phyloP scores from a whole-genome alignment of 2,888 invertebrate species.

The Allolobophora icterica region DNA sequence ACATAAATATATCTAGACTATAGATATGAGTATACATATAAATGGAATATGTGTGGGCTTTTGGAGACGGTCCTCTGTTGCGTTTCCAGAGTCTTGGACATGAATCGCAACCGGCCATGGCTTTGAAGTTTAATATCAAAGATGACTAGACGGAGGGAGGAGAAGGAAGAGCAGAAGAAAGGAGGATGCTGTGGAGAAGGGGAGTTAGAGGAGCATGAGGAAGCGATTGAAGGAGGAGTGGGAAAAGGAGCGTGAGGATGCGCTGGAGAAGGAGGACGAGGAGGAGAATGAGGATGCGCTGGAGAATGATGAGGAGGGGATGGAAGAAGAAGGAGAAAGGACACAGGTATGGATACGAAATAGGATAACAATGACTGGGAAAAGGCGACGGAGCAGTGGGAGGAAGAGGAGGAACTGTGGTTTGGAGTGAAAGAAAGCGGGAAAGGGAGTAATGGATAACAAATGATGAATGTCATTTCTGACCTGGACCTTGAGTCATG shows the following conservation, averaged over 20 bases:
- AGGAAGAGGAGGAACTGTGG: not conserved
- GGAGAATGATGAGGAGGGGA: not conserved
- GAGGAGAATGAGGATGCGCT: not conserved
- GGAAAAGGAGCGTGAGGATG: too few relatives aligned
- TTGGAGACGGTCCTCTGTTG: not conserved
- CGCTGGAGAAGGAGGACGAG: not conserved
- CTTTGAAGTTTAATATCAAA: slow-evolving; percentile 1
- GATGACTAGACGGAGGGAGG: slow-evolving; percentile 2
- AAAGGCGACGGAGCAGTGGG: not conserved
- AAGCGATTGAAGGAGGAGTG: not conserved
- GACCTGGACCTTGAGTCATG: too few relatives aligned
- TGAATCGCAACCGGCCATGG: too few relatives aligned
- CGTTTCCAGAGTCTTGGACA: not conserved
- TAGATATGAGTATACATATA: too few relatives aligned
- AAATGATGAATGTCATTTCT: not conserved
- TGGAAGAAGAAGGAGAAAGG: not conserved
- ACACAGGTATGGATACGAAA: too few relatives aligned
- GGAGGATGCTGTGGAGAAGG: too few relatives aligned
- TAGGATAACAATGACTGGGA: not conserved
- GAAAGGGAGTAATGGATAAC: too few relatives aligned
- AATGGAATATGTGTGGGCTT: not conserved
- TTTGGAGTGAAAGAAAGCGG: not conserved
- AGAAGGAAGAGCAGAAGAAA: not conserved
- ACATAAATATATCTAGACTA: too few relatives aligned
- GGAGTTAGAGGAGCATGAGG: not conserved